A percentile compares a stretch with the other conserved stretches of the same genome.
Conservation (phyloP, 1,140 invertebrate genomes). For the Dendrolimus punctatus region DNA sequence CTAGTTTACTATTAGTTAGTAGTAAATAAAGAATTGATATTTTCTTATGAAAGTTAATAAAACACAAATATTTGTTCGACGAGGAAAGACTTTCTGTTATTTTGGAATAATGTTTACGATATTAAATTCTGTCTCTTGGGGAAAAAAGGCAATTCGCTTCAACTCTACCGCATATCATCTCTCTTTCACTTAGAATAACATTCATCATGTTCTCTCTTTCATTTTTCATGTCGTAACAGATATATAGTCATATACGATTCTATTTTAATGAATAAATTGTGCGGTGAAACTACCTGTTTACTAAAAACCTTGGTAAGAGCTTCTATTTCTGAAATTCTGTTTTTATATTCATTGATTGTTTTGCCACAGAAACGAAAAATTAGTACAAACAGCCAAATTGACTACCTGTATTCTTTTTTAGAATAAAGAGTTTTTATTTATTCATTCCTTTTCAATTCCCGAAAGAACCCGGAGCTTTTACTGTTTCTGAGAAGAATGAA, state of each 20-base stretch:
- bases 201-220: slow-evolving; percentile 4
- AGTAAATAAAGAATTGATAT: background rate
- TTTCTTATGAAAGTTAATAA: slow-evolving; percentile 7
- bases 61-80: slow-evolving; percentile 8
- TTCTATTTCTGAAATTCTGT: no score
- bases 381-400: no score
- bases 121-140: slow-evolving; percentile 11
- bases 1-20: no score
- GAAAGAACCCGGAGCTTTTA: no score
- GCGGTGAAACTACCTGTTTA: background rate
- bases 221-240: background rate
- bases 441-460: no score
- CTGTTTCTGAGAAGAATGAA: no score
- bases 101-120: slow-evolving; percentile 13
- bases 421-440: no score
- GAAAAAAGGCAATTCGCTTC: slow-evolving; percentile 3
- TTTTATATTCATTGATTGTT: no score
- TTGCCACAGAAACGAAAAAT: no score
- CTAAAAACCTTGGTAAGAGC: no score
- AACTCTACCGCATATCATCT: background rate
- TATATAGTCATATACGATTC: background rate
- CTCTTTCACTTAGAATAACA: background rate
- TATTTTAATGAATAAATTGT: slow-evolving; percentile 1
- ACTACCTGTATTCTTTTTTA: no score
- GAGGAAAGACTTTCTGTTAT: slow-evolving; percentile 11